These are phyloP conservation scores for Parnassius orleans DNA, from an alignment of 2,888 invertebrate genomes.

Conservation along the genomic window DNA sequence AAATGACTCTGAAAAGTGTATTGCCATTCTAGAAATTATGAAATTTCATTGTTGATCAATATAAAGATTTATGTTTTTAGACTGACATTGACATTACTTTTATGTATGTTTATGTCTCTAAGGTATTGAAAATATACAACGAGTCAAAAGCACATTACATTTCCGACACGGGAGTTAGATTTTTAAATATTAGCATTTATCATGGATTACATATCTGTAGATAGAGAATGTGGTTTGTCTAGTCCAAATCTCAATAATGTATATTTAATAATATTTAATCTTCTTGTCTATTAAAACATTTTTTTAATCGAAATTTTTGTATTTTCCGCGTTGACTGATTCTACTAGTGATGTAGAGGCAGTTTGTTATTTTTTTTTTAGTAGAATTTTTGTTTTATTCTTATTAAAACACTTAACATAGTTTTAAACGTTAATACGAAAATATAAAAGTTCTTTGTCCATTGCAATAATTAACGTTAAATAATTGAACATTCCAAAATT, in stretches of 20 bases:
- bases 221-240: slow-evolving; percentile 79
- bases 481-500: slow-evolving; percentile 35
- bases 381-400: slow-evolving; percentile 29
- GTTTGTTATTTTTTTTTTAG: slow-evolving; percentile 30
- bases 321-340: slow-evolving; percentile 72
- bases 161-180: slow-evolving; percentile 69
- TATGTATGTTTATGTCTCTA: slow-evolving; percentile 31
- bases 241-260: slow-evolving; percentile 78
- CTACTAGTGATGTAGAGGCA: slow-evolving; percentile 58
- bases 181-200: slow-evolving; percentile 78
- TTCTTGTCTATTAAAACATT: slow-evolving; percentile 51
- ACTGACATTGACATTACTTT: too few relatives aligned
- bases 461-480: slow-evolving; percentile 38
- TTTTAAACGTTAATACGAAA: slow-evolving; percentile 29
- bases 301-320: slow-evolving; percentile 54
- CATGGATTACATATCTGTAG: slow-evolving; percentile 81
- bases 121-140: slow-evolving; percentile 52
- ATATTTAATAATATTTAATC: slow-evolving; percentile 70
- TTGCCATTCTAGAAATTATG: too few relatives aligned
- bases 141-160: slow-evolving; percentile 61
- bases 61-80: too few relatives aligned
- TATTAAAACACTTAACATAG: slow-evolving; percentile 31
- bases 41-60: too few relatives aligned
- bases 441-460: slow-evolving; percentile 49
- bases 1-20: too few relatives aligned